Base-by-base conservation (phyloP, 2,113 vertebrate genomes). In the Bubo bubo region DNA sequence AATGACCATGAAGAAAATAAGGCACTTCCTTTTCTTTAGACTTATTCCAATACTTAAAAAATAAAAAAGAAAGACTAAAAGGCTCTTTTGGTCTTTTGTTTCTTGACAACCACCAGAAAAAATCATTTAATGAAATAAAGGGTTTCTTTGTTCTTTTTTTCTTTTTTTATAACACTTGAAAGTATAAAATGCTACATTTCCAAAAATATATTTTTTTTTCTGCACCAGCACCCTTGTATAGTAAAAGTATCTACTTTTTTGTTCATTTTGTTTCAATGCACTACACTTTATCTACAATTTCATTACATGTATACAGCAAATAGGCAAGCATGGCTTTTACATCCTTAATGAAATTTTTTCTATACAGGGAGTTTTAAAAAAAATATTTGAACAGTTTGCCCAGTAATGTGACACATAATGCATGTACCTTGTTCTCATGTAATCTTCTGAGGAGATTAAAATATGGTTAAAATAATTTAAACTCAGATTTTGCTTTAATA, bases 281-380 rank as follows among this genome's bases (percentile, higher is more conserved):
- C 98, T 98, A 98, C 98, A 98, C 98, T 98, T 98, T 99, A 99
- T 99, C 98, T 99, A 99, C 99, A 99, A 98, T 98, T 98, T 99
- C 98, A 98, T 98, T 99, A 99, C 99, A 99, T 98, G 98, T 99
- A 98, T 99, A 99, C 98, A 98, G 98, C 98, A 98, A 98, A 98
- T 98, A 99, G 99, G 99, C 98, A 99, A 99, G 99, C 98, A 99
- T 99, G 99, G 99, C 99, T 99, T 99, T 98, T 98, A 99, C 98
- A 99, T 99, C 99, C 99, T 99, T 98, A 98, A 98, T 98, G 98
- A 98, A 98, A 30, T 96, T 97, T 98, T 97, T 98, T 98, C 98
- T 98, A 98, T 98, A 98, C 99, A 98, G 98, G 98, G 98, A 99
- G 98, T 98, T 98, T 98, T 98, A 98, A 98, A 98, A 98, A 98